Conservation (phyloP, 2,113 vertebrate genomes). For the Amphilophus citrinellus region DNA sequence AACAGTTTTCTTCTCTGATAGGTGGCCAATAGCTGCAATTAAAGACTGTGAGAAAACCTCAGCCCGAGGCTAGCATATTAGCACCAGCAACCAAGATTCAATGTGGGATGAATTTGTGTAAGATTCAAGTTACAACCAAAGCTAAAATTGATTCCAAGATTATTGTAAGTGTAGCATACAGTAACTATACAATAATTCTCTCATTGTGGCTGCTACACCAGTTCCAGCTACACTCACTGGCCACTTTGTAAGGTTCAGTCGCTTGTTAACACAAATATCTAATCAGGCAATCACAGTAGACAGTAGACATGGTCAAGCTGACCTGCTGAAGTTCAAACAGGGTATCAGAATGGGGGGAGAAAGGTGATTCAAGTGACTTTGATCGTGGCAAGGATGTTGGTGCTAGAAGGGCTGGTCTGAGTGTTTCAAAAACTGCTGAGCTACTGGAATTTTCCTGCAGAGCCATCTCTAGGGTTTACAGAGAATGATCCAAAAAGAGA, state of each 20-base stretch:
- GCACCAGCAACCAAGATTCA: neutral
- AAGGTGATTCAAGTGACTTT: neutral
- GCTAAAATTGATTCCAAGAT: neutral
- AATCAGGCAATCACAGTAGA: neutral
- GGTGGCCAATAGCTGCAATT: neutral
- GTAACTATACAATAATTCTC: neutral
- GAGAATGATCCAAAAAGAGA: neutral
- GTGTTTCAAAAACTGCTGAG: neutral
- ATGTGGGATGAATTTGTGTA: neutral
- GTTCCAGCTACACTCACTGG: neutral
- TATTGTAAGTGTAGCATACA: neutral
- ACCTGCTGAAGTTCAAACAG: neutral
- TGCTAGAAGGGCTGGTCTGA: neutral
- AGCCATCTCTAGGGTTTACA: neutral
- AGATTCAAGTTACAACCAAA: neutral
- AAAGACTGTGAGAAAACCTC: constrained; percentile 2
- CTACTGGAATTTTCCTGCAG: neutral
- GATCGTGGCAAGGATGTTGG: neutral
- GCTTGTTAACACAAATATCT: neutral
- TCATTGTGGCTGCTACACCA: neutral
- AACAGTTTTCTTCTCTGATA: constrained; percentile 1
- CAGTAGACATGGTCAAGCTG: neutral
- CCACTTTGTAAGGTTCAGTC: neutral
- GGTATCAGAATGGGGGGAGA: neutral
- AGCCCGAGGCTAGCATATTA: constrained; percentile 4